A percentile compares a stretch with the other conserved stretches of the same genome.
phyloP scores from a whole-genome alignment of 92 coral and sea anemone species.

The Virgularia gustaviana region DNA sequence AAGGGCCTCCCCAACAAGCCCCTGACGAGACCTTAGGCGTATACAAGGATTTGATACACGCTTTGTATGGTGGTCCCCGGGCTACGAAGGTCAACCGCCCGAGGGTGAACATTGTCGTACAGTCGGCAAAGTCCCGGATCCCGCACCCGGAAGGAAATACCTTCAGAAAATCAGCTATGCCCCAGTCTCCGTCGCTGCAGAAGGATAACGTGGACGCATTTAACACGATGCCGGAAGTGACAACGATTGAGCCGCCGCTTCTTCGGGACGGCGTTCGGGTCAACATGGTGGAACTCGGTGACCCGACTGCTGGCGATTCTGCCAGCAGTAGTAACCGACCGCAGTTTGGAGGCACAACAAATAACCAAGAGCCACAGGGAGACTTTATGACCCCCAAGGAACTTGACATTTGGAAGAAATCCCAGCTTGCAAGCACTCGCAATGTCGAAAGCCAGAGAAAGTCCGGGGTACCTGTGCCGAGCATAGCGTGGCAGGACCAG shows the following conservation, averaged over 20 bases:
- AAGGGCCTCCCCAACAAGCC: slow-evolving; percentile 7
- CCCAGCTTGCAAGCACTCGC: neutral
- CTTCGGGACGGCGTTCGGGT: slow-evolving; percentile 37
- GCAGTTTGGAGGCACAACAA: neutral
- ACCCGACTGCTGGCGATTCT: neutral
- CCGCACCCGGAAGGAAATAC: slow-evolving; percentile 46
- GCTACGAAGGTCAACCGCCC: slow-evolving; percentile 38
- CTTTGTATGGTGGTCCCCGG: slow-evolving; percentile 6
- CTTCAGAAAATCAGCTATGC: slow-evolving; percentile 15
- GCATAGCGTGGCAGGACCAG: slow-evolving; percentile 10
- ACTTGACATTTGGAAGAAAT: slow-evolving; percentile 23
- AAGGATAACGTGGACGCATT: slow-evolving; percentile 25
- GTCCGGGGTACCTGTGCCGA: slow-evolving; percentile 15
- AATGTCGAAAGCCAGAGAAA: slow-evolving; percentile 1
- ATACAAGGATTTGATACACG: slow-evolving; percentile 19
- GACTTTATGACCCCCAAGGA: too few species aligned
- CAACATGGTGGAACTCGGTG: slow-evolving; percentile 35
- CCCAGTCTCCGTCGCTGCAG: neutral
- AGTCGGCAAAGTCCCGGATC: slow-evolving; percentile 79
- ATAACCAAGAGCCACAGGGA: slow-evolving; percentile 21
- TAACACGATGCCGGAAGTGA: slow-evolving; percentile 40
- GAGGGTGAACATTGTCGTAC: slow-evolving; percentile 81
- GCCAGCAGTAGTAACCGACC: neutral
- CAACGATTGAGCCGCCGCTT: slow-evolving; percentile 36
- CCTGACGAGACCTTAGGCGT: slow-evolving; percentile 19